phyloP scores from a whole-genome alignment of 2,888 invertebrate species.

The Drosophila anceps region DNA sequence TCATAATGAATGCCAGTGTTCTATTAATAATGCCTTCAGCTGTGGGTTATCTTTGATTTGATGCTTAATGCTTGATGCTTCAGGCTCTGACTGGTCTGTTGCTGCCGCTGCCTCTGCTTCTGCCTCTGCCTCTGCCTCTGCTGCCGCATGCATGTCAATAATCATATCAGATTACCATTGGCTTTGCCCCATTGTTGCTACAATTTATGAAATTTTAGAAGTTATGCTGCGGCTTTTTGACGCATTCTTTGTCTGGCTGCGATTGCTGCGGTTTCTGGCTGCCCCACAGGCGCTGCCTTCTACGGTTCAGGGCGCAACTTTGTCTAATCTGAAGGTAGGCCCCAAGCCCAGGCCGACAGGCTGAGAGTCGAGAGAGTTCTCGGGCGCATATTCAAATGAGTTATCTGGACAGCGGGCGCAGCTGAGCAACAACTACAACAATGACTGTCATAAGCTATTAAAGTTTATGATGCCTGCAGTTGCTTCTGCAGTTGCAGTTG shows the following conservation, averaged over 20 bases:
- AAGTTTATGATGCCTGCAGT: constrained; percentile 46
- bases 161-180: constrained; percentile 79
- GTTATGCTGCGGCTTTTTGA: constrained; percentile 78
- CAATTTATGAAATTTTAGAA: constrained; percentile 81
- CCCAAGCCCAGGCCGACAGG: neutral
- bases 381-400: constrained; percentile 25
- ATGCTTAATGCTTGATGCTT: constrained; percentile 41
- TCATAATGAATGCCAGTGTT: constrained; percentile 66
- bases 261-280: constrained; percentile 54
- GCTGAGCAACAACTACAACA: constrained; percentile 44
- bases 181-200: constrained; percentile 79
- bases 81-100: constrained; percentile 7
- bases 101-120: constrained; percentile 12
- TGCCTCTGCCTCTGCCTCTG: constrained; percentile 44
- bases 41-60: constrained; percentile 73
- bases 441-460: constrained; percentile 53
- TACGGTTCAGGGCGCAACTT: constrained; percentile 44
- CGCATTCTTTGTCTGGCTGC: constrained; percentile 69
- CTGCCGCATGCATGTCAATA: constrained; percentile 74
- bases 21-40: constrained; percentile 71
- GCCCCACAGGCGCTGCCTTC: constrained; percentile 16
- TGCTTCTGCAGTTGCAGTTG: constrained; percentile 2
- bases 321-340: constrained; percentile 58
- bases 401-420: constrained; percentile 41
- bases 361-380: neutral